Base-by-base conservation (phyloP, 2,113 vertebrate genomes). In the Verasper variegatus region DNA sequence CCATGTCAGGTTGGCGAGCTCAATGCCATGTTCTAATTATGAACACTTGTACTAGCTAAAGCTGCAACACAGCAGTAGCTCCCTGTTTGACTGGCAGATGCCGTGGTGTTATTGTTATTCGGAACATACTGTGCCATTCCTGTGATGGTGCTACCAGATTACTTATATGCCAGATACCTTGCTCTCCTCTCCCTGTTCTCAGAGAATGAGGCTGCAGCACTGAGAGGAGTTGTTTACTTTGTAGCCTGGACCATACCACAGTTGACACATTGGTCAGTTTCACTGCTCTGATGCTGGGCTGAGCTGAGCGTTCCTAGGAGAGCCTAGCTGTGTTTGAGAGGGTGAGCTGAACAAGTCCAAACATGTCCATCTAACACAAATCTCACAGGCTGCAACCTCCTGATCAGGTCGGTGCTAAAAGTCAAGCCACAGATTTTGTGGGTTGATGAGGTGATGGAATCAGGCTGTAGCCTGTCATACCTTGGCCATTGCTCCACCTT, bases 91-190 rank as follows among this genome's bases (percentile, higher is more conserved):
- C 51, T 83, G 80, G 64, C 78, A 81, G 80, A 21, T 77, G 68
- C 83, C 64, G 55, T 78, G 72, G 85, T 80, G 75, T 82, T 85
- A 76, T 91, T 93, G 89, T 90, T 88, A 84, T 88, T 90, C 80
- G 80, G 88, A 90, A 92, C 85, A 81, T 84, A 72, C 77, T 91
- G 91, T 86, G 56, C 83, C 2, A 11, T 86, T 88, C 82, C 74
- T 67, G 51, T 86, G 67, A 80, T 69, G 82, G 72, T 82, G 87
- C 86, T 82, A 79, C 79, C 71, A 85, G 45, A 74, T 78, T 76
- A 58, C 84, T 79, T 72, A 45, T 78, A 61, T 72, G 65, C 54
- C 62, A 82, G 66, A 74, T 61, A 10, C 60, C 56, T 64, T 67
- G 61, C 64, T 70, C 60, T 68, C 1, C 21, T 40, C 17, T 31